Base-by-base conservation (phyloP, 2,888 invertebrate genomes). In the Monochamus alternatus region DNA sequence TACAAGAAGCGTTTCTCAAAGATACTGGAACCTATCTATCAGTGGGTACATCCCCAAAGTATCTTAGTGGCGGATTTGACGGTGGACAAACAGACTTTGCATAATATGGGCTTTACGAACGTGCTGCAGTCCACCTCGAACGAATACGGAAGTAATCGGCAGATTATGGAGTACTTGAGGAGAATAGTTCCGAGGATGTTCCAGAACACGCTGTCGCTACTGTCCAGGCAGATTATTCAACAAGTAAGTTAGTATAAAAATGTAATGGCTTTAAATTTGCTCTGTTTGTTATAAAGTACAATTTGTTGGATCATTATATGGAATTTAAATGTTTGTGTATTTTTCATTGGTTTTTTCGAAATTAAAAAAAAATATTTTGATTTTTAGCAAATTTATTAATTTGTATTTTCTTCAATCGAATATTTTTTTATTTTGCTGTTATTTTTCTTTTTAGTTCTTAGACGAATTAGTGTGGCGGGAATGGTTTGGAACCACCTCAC, bases 401-500 rank as follows among this genome's bases (percentile, higher is more conserved):
- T n/a, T n/a, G n/a, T n/a, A n/a, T n/a, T n/a, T n/a, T n/a, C n/a
- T n/a, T n/a, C n/a, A n/a, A n/a, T n/a, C n/a, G n/a, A n/a, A n/a
- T n/a, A n/a, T n/a, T n/a, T n/a, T n/a, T n/a, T n/a, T n/a, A n/a
- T n/a, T n/a, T n/a, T n/a, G n/a, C n/a, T n/a, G 5, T 31, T 73
- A 2, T 58, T 22, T 43, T 64, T 69, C 30, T 69, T 74, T 74
- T 51, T 47, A 84, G 78, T 97, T 97, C 88, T 89, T 97, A 79
- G 97, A 97, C 87, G 97, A 97, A 86, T 89, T 97, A 22, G 89
- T 96, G 10, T 97, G 97, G 97, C 91, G 97, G 74, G 97, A 97
- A 87, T 93, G 94, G 85, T 97, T 93, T 86, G 97, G 96, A 0
- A 91, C 93, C 4, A 93, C 95, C 0, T 93, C 96, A 0, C 91